Evolutionary conservation across 1,140 invertebrate genomes (phyloP).

Genomic region (Centruroides sculpturatus): DNA sequence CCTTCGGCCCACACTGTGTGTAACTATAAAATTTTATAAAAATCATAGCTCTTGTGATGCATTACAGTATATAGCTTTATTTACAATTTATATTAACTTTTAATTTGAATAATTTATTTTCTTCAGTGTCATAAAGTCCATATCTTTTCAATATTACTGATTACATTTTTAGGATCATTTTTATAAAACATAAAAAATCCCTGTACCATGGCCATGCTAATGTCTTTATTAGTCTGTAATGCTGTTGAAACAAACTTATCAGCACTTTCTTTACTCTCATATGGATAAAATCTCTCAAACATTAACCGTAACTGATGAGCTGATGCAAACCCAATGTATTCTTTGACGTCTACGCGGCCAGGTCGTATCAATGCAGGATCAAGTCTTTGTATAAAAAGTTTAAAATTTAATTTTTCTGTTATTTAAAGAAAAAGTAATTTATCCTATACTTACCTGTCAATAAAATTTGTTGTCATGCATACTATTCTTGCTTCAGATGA

Average conservation of each 20-base stretch:
- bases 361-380: slow-evolving; percentile 94
- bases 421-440: not conserved
- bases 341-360: slow-evolving; percentile 87
- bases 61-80: too few relatives aligned
- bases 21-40: too few relatives aligned
- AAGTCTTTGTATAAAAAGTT: slow-evolving; percentile 41
- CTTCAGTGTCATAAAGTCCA: slow-evolving; percentile 1
- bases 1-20: too few relatives aligned
- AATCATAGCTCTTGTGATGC: too few relatives aligned
- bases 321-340: slow-evolving; percentile 78
- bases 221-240: slow-evolving; percentile 37
- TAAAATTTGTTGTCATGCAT: slow-evolving; percentile 99
- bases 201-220: slow-evolving; percentile 88
- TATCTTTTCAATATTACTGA: slow-evolving; percentile 10
- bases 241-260: slow-evolving; percentile 48
- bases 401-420: not conserved
- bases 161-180: slow-evolving; percentile 29
- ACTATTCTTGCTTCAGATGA: slow-evolving; percentile 93
- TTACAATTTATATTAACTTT: too few relatives aligned
- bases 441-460: slow-evolving; percentile 54
- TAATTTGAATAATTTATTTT: not conserved
- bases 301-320: slow-evolving; percentile 66
- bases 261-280: slow-evolving; percentile 26
- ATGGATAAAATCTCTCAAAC: slow-evolving; percentile 79
- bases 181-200: slow-evolving; percentile 82